Evolutionary conservation across 1,140 invertebrate species (phyloP).

Genomic region (Radopholus similis): DNA sequence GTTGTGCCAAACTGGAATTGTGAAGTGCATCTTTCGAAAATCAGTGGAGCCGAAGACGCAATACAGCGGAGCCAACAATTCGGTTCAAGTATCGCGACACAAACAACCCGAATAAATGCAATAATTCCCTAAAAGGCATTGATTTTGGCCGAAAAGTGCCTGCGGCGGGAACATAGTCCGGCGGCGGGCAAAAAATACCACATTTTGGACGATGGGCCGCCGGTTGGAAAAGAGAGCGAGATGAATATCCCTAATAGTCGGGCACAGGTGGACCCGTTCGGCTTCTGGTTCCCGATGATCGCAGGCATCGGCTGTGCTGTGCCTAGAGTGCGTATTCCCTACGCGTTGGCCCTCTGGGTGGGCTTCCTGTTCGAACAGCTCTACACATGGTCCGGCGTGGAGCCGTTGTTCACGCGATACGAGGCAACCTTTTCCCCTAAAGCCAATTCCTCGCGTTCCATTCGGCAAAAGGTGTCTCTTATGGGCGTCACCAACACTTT

Average conservation of each 20-base stretch:
- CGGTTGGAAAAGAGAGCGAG: conserved; percentile 16
- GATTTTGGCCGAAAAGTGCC: conserved; percentile 40
- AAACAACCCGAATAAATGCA: background rate
- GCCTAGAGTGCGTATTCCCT: conserved; percentile 11
- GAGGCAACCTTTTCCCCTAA: conserved; percentile 31
- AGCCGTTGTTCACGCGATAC: conserved; percentile 41
- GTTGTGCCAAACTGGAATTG: conserved; percentile 19
- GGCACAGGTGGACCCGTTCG: conserved; percentile 21
- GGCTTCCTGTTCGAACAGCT: conserved; percentile 33
- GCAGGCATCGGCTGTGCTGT: conserved; percentile 8
- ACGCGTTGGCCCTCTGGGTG: conserved; percentile 29
- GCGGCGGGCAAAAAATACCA: conserved; percentile 35
- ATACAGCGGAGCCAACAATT: conserved; percentile 45
- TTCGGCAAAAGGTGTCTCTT: conserved; percentile 5
- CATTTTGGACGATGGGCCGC: conserved; percentile 38
- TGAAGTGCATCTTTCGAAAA: conserved; percentile 34
- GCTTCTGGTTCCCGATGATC: conserved; percentile 37
- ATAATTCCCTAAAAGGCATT: conserved; percentile 26
- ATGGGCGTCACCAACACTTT: conserved; percentile 43
- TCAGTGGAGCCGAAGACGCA: conserved; percentile 29
- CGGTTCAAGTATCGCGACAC: conserved; percentile 2
- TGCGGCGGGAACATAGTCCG: conserved; percentile 27
- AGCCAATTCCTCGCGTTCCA: background rate
- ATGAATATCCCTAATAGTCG: background rate
- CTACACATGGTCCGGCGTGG: conserved; percentile 30